These are phyloP conservation scores for Lagopus muta DNA, from an alignment of 2,113 vertebrate genomes.

Conservation along the genomic window DNA sequence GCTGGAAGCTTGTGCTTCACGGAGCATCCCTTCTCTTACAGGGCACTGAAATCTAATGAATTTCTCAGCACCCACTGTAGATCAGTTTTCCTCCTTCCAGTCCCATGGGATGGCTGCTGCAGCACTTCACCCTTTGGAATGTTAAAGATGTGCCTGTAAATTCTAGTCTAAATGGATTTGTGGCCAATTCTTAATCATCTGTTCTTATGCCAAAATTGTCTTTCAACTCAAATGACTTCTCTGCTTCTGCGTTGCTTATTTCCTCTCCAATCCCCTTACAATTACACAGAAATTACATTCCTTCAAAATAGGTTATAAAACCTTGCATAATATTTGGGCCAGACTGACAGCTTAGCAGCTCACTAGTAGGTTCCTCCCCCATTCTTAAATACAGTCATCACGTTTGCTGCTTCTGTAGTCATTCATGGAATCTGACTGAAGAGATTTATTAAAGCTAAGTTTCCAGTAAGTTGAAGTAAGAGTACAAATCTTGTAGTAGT, in stretches of 20 bases:
- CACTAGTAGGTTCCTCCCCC: neutral
- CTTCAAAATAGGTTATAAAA: conserved; percentile 22
- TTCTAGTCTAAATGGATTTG: neutral
- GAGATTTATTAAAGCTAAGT: conserved; percentile 40
- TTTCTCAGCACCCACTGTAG: neutral
- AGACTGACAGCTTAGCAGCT: conserved; percentile 30
- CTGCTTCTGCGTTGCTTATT: conserved; percentile 44
- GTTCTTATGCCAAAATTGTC: conserved; percentile 42
- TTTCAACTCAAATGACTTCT: conserved; percentile 30
- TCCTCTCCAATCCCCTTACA: conserved; percentile 5
- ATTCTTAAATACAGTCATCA: conserved; percentile 5
- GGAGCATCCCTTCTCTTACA: neutral
- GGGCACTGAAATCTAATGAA: neutral
- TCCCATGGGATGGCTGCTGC: rapidly evolving
- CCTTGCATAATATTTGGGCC: neutral
- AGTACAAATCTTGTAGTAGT: neutral
- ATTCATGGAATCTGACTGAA: conserved; percentile 42
- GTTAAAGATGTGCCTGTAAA: neutral
- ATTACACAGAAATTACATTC: conserved; percentile 54
- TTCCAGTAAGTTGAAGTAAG: neutral
- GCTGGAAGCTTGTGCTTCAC: neutral
- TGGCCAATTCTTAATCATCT: conserved; percentile 19
- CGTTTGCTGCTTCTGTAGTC: conserved; percentile 41
- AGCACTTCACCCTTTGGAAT: neutral
- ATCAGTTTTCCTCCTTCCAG: neutral